These are phyloP conservation scores for Trichopria drosophilae DNA, from an alignment of 2,888 invertebrate species.

Conservation along the genomic window DNA sequence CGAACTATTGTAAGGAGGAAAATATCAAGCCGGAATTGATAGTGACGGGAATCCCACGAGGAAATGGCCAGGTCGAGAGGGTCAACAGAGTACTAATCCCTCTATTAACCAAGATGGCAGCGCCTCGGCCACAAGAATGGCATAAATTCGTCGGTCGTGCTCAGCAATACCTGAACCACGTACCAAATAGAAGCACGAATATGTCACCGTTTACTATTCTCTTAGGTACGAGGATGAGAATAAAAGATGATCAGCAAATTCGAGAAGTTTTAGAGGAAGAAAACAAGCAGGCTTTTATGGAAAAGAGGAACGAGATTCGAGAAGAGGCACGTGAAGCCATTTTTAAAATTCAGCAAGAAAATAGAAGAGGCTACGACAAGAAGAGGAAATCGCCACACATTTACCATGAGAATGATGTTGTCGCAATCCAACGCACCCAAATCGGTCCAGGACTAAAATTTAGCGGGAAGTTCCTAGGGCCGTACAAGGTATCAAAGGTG, in stretches of 20 bases:
- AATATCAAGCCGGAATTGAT: conserved; percentile 34
- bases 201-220: conserved; percentile 9
- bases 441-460: conserved; percentile 2
- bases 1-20: conserved; percentile 25
- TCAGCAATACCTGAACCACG: conserved; percentile 18
- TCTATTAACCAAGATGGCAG: conserved; percentile 49
- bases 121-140: conserved; percentile 42
- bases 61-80: too few relatives aligned
- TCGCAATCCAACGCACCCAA: neutral
- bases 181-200: too few relatives aligned
- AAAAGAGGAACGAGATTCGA: conserved; percentile 3
- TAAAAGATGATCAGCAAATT: conserved; percentile 13
- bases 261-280: conserved; percentile 13
- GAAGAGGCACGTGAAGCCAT: conserved; percentile 5
- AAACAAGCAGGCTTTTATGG: neutral
- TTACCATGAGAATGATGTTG: conserved; percentile 7
- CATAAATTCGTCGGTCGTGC: conserved; percentile 18
- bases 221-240: conserved; percentile 5
- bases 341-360: conserved; percentile 14
- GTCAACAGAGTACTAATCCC: too few relatives aligned
- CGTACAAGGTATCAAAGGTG: neutral
- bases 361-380: too few relatives aligned
- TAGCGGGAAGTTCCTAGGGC: conserved; percentile 11
- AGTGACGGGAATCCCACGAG: conserved; percentile 45
- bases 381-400: neutral